phyloP scores from a whole-genome alignment of 2,113 vertebrate genomes.

The Scophthalmus maximus region DNA sequence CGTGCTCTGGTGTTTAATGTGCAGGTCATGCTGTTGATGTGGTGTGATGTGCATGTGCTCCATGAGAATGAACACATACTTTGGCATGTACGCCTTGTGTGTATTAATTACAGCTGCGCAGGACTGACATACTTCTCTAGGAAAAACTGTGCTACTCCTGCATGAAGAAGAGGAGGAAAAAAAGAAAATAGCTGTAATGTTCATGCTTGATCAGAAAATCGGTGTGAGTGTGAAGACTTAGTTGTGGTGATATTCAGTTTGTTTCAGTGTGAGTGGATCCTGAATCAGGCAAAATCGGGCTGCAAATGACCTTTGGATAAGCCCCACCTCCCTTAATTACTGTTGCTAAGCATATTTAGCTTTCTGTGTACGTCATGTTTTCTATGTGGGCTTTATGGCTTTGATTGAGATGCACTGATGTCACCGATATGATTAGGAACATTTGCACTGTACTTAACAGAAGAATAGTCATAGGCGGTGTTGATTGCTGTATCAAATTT shows the following conservation, averaged over 20 bases:
- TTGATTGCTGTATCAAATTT: slow-evolving; percentile 20
- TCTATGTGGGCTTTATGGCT: not conserved
- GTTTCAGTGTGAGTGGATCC: not conserved
- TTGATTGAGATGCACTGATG: not conserved
- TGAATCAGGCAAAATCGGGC: not conserved
- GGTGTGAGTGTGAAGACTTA: not conserved
- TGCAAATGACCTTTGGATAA: not conserved
- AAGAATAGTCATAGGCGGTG: slow-evolving; percentile 20
- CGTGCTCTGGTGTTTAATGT: slow-evolving; percentile 43
- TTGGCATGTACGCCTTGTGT: slow-evolving; percentile 27
- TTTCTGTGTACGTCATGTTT: not conserved
- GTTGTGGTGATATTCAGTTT: not conserved
- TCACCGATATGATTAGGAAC: slow-evolving; percentile 6
- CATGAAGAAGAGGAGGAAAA: not conserved
- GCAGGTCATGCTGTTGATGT: slow-evolving; percentile 30
- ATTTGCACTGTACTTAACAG: slow-evolving; percentile 19
- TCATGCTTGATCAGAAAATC: slow-evolving; percentile 1
- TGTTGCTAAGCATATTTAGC: not conserved
- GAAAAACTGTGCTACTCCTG: slow-evolving; percentile 2
- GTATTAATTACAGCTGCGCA: slow-evolving; percentile 31
- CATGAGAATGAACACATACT: slow-evolving; percentile 35
- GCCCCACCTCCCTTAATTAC: too few species aligned
- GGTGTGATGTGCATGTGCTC: slow-evolving; percentile 33
- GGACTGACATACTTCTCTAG: not conserved
- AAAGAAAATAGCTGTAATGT: not conserved